Conservation (phyloP, 2,888 invertebrate species). For the Phytoseiulus persimilis region DNA sequence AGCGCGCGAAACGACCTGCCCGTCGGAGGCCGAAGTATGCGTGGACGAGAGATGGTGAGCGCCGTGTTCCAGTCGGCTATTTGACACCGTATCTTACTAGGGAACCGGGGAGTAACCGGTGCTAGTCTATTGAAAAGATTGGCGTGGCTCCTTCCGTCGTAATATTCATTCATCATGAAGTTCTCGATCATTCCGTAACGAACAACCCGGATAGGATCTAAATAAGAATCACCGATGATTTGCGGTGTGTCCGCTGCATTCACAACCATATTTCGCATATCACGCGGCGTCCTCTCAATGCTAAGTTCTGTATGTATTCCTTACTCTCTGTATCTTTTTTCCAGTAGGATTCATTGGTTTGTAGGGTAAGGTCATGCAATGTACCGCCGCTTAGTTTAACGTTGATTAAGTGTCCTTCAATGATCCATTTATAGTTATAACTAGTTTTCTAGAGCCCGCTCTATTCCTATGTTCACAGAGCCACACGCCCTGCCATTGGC, state of each 20-base stretch:
- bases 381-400: neutral
- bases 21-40: neutral
- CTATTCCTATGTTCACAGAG: slow-evolving; percentile 94
- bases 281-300: slow-evolving; percentile 36
- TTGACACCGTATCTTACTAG: neutral
- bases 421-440: slow-evolving; percentile 81
- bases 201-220: neutral
- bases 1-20: slow-evolving; percentile 14
- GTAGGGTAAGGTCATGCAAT: neutral
- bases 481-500: slow-evolving; percentile 98
- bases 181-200: neutral
- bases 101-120: neutral
- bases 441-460: slow-evolving; percentile 80
- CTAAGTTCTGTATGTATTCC: slow-evolving; percentile 6
- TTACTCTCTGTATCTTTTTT: neutral
- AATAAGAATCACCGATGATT: neutral
- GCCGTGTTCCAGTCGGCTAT: neutral
- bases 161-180: no score
- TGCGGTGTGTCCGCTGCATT: slow-evolving; percentile 23
- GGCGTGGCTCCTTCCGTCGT: slow-evolving; percentile 5
- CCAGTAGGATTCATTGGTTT: neutral
- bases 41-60: neutral
- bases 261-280: slow-evolving; percentile 33
- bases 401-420: slow-evolving; percentile 59
- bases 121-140: slow-evolving; percentile 33